Evolutionary conservation across 2,888 invertebrate species (phyloP).

Genomic region (Hypolimnas misippus): DNA sequence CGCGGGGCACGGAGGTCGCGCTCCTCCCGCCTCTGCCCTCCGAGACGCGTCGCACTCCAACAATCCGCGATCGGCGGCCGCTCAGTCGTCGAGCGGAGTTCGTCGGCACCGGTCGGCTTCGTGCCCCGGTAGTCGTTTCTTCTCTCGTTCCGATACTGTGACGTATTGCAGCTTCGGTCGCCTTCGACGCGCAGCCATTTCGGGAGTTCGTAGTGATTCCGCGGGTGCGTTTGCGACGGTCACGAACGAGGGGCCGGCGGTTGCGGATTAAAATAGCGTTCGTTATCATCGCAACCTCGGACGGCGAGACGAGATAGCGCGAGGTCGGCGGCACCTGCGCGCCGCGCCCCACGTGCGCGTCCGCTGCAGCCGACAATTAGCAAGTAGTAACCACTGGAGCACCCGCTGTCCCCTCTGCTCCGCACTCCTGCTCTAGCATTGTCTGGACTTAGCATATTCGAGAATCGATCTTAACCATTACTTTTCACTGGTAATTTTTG

Average conservation of each 20-base stretch:
- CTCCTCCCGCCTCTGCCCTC: slow-evolving; percentile 70
- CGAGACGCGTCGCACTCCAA: slow-evolving; percentile 52
- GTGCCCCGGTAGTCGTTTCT: slow-evolving; percentile 43
- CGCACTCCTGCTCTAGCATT: slow-evolving; percentile 35
- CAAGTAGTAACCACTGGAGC: slow-evolving; percentile 45
- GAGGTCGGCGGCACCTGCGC: slow-evolving; percentile 79
- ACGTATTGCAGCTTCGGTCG: slow-evolving; percentile 33
- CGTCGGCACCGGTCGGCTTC: slow-evolving; percentile 71
- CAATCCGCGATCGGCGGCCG: slow-evolving; percentile 42
- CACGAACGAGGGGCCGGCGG: slow-evolving; percentile 66
- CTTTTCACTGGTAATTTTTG: slow-evolving; percentile 6
- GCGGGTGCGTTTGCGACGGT: slow-evolving; percentile 74
- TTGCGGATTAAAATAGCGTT: slow-evolving; percentile 74
- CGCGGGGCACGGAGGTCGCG: slow-evolving; percentile 75
- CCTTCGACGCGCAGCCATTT: slow-evolving; percentile 56
- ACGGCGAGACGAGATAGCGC: slow-evolving; percentile 78
- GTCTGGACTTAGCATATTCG: slow-evolving; percentile 41
- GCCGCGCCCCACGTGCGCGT: slow-evolving; percentile 71
- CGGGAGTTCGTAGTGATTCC: slow-evolving; percentile 62
- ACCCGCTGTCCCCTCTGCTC: slow-evolving; percentile 40
- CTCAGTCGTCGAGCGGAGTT: slow-evolving; percentile 80
- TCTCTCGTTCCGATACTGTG: slow-evolving; percentile 42
- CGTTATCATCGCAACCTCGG: slow-evolving; percentile 81
- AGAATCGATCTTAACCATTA: slow-evolving; percentile 30
- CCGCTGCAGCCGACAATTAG: slow-evolving; percentile 59